A percentile compares a stretch with the other conserved stretches of the same genome.
phyloP scores from a whole-genome alignment of 2,888 invertebrate species.

The Callimorpha dominula region DNA sequence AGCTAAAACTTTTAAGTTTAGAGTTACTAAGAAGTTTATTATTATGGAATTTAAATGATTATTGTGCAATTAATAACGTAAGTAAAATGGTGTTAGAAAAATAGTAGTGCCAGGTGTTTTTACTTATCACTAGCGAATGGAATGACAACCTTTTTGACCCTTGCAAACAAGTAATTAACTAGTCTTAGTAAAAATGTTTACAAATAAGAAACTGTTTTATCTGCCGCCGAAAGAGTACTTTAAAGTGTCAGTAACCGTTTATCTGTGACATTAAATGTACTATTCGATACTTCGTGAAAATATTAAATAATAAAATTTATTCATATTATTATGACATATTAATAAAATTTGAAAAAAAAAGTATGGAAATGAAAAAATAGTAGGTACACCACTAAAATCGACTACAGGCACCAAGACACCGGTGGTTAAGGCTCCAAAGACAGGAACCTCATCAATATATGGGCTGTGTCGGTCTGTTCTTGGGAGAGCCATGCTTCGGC shows the following conservation, averaged over 20 bases:
- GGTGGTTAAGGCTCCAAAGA: too few species aligned
- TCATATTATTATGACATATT: too few species aligned
- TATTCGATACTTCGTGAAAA: constrained; percentile 9
- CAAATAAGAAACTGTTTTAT: background rate
- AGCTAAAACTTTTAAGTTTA: too few species aligned
- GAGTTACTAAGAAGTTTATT: too few species aligned
- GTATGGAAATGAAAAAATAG: too few species aligned
- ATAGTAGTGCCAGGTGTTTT: background rate
- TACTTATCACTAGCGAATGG: background rate
- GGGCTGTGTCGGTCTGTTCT: too few species aligned
- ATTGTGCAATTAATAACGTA: background rate
- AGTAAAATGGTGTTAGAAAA: background rate
- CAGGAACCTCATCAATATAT: too few species aligned
- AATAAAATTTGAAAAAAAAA: too few species aligned
- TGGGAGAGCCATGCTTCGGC: too few species aligned
- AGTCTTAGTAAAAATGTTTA: background rate
- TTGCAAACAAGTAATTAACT: constrained; percentile 12
- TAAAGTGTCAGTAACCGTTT: constrained; percentile 7
- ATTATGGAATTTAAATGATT: background rate
- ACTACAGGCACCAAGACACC: too few species aligned
- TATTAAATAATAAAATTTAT: background rate
- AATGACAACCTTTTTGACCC: background rate
- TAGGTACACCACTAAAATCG: too few species aligned
- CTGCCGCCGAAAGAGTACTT: constrained; percentile 1
- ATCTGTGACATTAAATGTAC: background rate